phyloP scores from a whole-genome alignment of 2,888 invertebrate genomes.

The Bembecia ichneumoniformis region DNA sequence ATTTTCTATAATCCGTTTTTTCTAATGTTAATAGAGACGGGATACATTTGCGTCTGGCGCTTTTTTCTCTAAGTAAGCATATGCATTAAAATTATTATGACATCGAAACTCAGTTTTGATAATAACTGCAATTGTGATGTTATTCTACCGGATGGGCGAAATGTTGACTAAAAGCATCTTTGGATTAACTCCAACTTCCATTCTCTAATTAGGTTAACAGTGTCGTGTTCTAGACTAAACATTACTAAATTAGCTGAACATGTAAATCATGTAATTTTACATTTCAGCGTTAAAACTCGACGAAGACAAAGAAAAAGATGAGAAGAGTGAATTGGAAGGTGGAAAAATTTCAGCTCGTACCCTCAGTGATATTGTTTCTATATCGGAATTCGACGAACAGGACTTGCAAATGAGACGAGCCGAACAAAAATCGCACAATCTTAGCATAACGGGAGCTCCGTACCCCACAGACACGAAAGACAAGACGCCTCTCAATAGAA shows the following conservation, averaged over 20 bases:
- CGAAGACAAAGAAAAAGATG: conserved; percentile 64
- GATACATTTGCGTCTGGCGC: too few species aligned
- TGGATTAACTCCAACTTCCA: conserved; percentile 9
- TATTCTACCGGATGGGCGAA: too few species aligned
- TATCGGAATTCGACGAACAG: conserved; percentile 80
- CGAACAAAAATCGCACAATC: conserved; percentile 46
- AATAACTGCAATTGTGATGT: too few species aligned
- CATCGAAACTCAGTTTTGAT: too few species aligned
- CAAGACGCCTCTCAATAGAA: conserved; percentile 38
- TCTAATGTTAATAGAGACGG: too few species aligned
- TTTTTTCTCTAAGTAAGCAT: too few species aligned
- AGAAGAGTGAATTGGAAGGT: conserved; percentile 50
- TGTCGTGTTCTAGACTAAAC: background rate
- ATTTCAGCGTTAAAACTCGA: conserved; percentile 72
- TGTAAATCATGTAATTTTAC: conserved; percentile 4
- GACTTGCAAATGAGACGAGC: conserved; percentile 71
- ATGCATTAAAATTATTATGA: too few species aligned
- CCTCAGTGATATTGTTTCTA: conserved; percentile 79
- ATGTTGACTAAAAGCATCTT: conserved; percentile 2
- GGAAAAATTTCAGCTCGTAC: conserved; percentile 79
- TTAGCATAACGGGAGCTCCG: conserved; percentile 31
- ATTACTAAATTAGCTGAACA: background rate
- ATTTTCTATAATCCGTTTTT: too few species aligned
- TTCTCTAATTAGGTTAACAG: conserved; percentile 24
- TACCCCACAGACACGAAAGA: conserved; percentile 21